Conservation (phyloP, 2,797 vertebrate genomes). For the Miichthys miiuy region DNA sequence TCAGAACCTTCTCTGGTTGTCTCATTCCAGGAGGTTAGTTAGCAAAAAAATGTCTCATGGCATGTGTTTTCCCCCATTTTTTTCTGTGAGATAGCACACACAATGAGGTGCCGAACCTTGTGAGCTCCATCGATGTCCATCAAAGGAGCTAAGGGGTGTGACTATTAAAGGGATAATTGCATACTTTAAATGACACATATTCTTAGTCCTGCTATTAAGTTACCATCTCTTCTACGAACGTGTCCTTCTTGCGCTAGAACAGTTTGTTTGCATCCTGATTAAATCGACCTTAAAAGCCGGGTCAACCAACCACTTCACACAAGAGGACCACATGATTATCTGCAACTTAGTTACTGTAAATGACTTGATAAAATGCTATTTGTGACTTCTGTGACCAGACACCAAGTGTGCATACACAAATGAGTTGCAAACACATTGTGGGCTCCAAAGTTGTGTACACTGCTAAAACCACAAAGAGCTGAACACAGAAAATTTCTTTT, state of each 20-base stretch:
- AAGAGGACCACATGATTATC: slow-evolving; percentile 8
- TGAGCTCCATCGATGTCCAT: not conserved
- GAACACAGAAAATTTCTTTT: slow-evolving; percentile 64
- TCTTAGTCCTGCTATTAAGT: not conserved
- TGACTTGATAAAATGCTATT: slow-evolving; percentile 20
- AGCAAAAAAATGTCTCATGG: not conserved
- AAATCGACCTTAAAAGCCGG: slow-evolving; percentile 21
- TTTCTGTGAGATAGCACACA: not conserved
- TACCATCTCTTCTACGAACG: not conserved
- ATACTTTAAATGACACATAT: not conserved
- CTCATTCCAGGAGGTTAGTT: not conserved
- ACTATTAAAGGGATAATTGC: not conserved
- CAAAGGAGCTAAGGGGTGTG: too few relatives aligned
- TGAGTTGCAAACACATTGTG: slow-evolving; percentile 59
- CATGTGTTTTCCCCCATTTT: not conserved
- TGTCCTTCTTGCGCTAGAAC: not conserved
- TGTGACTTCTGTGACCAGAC: slow-evolving; percentile 5
- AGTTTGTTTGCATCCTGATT: slow-evolving; percentile 8
- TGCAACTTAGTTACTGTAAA: slow-evolving; percentile 14
- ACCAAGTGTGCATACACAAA: slow-evolving; percentile 3
- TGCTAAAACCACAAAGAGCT: slow-evolving; percentile 47
- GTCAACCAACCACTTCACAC: slow-evolving; percentile 2
- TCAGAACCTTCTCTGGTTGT: not conserved
- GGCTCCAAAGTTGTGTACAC: slow-evolving; percentile 21
- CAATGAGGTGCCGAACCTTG: not conserved